A percentile compares a stretch with the other conserved stretches of the same genome.
Evolutionary conservation across 2,888 invertebrate genomes (phyloP).

Genomic region (Boloria euphrosyne): DNA sequence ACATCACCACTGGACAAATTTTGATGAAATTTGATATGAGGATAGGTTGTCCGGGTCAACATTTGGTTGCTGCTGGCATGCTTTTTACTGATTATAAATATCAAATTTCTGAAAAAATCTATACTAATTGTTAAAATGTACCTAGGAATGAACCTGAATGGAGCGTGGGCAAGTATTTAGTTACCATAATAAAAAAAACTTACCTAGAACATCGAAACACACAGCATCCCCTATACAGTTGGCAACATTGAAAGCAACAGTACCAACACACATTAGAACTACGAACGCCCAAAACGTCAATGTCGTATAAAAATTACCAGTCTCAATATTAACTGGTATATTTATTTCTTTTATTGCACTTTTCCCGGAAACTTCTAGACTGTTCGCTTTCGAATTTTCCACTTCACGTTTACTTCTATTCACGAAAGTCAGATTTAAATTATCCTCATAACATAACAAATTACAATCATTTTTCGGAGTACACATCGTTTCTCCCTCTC

Average conservation of each 20-base stretch:
- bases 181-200: conserved; percentile 43
- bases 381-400: conserved; percentile 29
- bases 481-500: conserved; percentile 58
- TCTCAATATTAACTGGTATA: conserved; percentile 31
- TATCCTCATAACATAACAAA: conserved; percentile 63
- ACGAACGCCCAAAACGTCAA: conserved; percentile 89
- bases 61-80: too few species aligned
- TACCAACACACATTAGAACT: conserved; percentile 86
- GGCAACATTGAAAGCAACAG: conserved; percentile 91
- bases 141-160: too few species aligned
- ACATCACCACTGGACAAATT: too few species aligned
- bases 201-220: conserved; percentile 93
- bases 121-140: too few species aligned
- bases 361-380: conserved; percentile 41
- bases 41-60: too few species aligned
- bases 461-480: conserved; percentile 58
- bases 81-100: too few species aligned
- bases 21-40: too few species aligned
- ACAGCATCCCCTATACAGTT: conserved; percentile 95
- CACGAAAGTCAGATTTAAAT: conserved; percentile 3
- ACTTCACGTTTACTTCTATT: conserved; percentile 46
- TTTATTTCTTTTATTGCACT: conserved; percentile 34
- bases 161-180: too few species aligned
- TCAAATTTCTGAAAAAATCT: too few species aligned
- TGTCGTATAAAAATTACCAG: conserved; percentile 80